phyloP scores from a whole-genome alignment of 2,797 vertebrate species.

The Cuculus canorus region DNA sequence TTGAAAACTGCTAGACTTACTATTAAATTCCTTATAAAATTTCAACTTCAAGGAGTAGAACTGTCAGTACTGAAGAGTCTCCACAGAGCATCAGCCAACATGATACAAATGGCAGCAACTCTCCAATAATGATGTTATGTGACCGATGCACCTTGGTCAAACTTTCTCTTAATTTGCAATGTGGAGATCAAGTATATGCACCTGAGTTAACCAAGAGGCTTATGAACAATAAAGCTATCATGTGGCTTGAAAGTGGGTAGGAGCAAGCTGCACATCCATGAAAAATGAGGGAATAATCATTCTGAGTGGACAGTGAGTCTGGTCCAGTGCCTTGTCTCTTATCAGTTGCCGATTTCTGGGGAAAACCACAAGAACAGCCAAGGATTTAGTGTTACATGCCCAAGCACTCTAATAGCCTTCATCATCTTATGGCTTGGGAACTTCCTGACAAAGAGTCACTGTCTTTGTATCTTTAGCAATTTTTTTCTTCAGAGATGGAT shows the following conservation, averaged over 20 bases:
- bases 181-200: neutral
- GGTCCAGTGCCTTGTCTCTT: neutral
- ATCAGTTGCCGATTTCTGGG: neutral
- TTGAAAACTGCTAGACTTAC: neutral
- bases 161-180: neutral
- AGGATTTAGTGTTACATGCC: neutral
- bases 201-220: neutral
- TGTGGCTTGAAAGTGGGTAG: neutral
- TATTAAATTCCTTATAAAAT: neutral
- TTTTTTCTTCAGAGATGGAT: neutral
- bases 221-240: neutral
- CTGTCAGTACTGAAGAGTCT: neutral
- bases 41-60: neutral
- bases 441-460: neutral
- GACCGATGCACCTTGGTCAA: neutral
- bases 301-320: neutral
- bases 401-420: neutral
- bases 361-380: neutral
- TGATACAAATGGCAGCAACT: neutral
- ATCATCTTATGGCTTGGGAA: neutral
- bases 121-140: neutral
- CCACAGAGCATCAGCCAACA: neutral
- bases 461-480: neutral
- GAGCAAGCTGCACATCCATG: neutral
- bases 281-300: neutral